Evolutionary conservation across 2,888 invertebrate genomes (phyloP).

Genomic region (Torymus aiolomorphi): DNA sequence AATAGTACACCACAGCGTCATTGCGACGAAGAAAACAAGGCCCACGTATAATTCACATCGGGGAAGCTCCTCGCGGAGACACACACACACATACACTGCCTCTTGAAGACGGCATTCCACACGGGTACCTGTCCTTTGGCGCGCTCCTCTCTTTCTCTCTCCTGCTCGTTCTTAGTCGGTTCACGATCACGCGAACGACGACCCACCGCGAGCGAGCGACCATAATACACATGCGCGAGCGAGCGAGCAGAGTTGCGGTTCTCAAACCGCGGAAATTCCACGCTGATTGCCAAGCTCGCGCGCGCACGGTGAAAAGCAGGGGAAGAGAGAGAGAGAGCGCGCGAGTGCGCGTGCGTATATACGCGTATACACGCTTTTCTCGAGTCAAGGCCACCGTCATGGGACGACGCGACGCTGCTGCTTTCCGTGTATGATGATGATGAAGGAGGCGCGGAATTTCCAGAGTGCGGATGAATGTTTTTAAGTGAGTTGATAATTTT

Average conservation of each 20-base stretch:
- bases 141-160: slow-evolving; percentile 40
- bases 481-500: too few species aligned
- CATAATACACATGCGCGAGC: slow-evolving; percentile 40
- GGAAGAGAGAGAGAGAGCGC: slow-evolving; percentile 29
- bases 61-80: not conserved
- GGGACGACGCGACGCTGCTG: not conserved
- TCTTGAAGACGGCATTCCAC: slow-evolving; percentile 47
- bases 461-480: too few species aligned
- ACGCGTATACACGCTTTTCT: slow-evolving; percentile 2
- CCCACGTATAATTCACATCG: not conserved
- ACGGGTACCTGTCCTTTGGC: slow-evolving; percentile 38
- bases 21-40: not conserved
- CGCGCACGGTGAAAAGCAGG: slow-evolving; percentile 22
- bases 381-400: slow-evolving; percentile 44
- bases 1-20: too few species aligned
- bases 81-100: slow-evolving; percentile 15
- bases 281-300: slow-evolving; percentile 45
- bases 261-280: slow-evolving; percentile 56
- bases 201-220: slow-evolving; percentile 33
- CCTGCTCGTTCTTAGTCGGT: slow-evolving; percentile 29
- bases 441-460: too few species aligned
- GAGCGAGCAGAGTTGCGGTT: slow-evolving; percentile 41
- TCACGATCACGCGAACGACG: slow-evolving; percentile 50
- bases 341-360: slow-evolving; percentile 30
- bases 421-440: not conserved